Conservation (phyloP, 2,113 vertebrate species). For the Poicephalus gulielmi region DNA sequence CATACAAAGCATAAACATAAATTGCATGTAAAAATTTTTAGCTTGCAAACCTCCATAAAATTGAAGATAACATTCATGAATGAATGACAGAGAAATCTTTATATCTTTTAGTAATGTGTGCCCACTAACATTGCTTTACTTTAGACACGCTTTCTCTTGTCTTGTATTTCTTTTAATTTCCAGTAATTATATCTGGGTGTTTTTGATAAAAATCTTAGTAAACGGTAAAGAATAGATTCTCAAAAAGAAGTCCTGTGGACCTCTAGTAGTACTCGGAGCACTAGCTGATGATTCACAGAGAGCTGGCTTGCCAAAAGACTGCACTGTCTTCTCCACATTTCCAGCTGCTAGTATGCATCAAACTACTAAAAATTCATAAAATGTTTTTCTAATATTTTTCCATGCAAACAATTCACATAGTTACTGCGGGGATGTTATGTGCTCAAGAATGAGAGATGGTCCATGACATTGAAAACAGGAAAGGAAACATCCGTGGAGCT, state of each 20-base stretch:
- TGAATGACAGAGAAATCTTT: neutral
- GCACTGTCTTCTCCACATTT: neutral
- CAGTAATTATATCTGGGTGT: neutral
- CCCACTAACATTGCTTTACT: neutral
- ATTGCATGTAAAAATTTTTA: neutral
- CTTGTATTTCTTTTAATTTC: neutral
- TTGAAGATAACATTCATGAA: neutral
- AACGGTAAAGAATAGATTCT: neutral
- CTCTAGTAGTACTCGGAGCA: neutral
- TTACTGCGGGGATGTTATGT: neutral
- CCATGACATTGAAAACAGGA: neutral
- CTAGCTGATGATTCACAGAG: neutral
- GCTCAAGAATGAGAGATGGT: neutral
- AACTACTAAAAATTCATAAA: neutral
- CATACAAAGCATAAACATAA: neutral
- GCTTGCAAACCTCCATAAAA: neutral
- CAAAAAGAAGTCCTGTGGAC: neutral
- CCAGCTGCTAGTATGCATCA: neutral
- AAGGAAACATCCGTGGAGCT: neutral
- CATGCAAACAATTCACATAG: neutral
- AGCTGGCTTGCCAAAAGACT: neutral
- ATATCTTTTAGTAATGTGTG: neutral
- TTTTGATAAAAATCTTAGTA: neutral
- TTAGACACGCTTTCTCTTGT: neutral
- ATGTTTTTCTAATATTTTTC: constrained; percentile 18